Base-by-base conservation (phyloP, 1,140 invertebrate species). In the Drosophila albomicans region DNA sequence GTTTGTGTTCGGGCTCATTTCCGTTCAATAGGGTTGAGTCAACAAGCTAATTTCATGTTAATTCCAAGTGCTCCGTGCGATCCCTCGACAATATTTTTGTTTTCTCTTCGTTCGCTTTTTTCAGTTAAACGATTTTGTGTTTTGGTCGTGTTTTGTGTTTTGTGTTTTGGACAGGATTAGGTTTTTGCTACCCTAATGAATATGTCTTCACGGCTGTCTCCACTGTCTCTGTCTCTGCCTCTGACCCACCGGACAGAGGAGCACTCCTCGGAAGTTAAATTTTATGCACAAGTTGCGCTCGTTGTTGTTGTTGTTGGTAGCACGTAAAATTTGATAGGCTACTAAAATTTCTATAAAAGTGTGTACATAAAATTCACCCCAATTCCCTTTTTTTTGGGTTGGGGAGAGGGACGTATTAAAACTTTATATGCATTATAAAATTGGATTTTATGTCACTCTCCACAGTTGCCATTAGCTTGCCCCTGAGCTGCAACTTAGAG, bases 391-490 rank as follows among this genome's bases (percentile, higher is more conserved):
- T 7, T 6, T 54, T 35, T 63, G 45, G 28, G 15, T 62, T 49
- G 43, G 52, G 30, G 20, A 11, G 2, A 3, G 57, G 70, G 65
- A 68, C 59, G 80, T 87, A 79, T 87, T 87, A 88, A 87, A 87
- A 87, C 84, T 87, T 87, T 87, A 87, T 87, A 87, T 88, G 84
- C 80, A 87, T 87, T 87, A 87, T 87, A 87, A 87, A 87, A 87
- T 88, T 80, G 84, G 84, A 80, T 87, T 87, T 87, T 84, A 87
- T 87, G 84, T 84, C 73, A 84, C 73, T 82, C 84, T 72, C 57
- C 57, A 67, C 20, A 78, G 77, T 87, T 73, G 80, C 70, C 77
- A 88, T 88, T 84, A 88, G 84, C 73, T 28, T 4, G 32, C 13
- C n/a, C 54, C 32, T 11, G 49, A 30, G 49, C 5, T 41, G 20